These are phyloP conservation scores for Borostomias antarcticus DNA, from an alignment of 2,797 vertebrate species.

Conservation along the genomic window DNA sequence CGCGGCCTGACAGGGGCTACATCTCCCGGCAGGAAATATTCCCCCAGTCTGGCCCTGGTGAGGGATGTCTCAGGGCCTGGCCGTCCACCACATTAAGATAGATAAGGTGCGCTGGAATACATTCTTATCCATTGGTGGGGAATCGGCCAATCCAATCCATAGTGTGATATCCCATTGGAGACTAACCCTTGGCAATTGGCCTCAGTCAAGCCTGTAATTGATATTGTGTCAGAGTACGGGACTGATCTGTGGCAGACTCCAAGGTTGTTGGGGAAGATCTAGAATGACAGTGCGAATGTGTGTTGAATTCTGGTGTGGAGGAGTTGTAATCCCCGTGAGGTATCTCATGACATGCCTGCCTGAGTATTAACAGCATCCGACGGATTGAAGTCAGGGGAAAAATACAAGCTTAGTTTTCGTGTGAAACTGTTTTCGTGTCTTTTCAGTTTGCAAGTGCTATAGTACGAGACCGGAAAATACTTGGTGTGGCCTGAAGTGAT, in stretches of 20 bases:
- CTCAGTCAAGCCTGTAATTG: conserved; percentile 63
- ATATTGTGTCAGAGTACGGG: conserved; percentile 62
- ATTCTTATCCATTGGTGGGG: conserved; percentile 51
- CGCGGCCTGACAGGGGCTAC: no score
- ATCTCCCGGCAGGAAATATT: no score
- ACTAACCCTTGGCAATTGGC: conserved; percentile 42
- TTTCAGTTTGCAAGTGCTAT: no score
- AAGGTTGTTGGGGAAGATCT: conserved; percentile 33
- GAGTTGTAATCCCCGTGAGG: conserved; percentile 16
- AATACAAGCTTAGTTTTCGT: conserved; percentile 24
- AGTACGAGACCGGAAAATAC: no score
- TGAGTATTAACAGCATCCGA: background rate
- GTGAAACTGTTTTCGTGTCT: background rate
- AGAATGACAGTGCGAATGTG: conserved; percentile 13
- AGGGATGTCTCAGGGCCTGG: conserved; percentile 59
- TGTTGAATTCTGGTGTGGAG: background rate
- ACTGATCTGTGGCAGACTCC: conserved; percentile 50
- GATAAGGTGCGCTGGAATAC: conserved; percentile 43
- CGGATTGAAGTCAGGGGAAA: conserved; percentile 13
- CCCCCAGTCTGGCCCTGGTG: no score
- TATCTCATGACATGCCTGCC: background rate
- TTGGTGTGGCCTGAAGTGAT: no score
- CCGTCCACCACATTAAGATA: conserved; percentile 44
- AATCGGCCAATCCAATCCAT: conserved; percentile 59
- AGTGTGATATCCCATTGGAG: conserved; percentile 60